These are phyloP conservation scores for Lutjanus argentimaculatus DNA, from an alignment of 2,797 vertebrate species.

Conservation along the genomic window DNA sequence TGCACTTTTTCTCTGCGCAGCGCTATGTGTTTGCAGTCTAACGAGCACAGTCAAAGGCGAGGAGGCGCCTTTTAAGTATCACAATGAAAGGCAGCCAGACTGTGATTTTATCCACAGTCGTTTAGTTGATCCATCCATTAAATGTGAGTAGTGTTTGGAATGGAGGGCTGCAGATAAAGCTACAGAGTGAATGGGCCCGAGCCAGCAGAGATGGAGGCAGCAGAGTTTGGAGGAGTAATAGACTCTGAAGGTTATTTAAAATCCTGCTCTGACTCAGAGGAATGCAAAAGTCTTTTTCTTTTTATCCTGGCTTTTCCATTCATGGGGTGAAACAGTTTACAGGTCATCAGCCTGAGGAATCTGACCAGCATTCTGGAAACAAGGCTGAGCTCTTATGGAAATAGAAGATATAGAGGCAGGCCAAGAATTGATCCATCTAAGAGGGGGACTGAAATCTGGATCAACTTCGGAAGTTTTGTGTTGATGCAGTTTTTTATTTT, in stretches of 20 bases:
- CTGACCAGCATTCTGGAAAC: constrained; percentile 43
- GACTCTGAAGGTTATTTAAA: constrained; percentile 71
- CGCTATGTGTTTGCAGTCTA: constrained; percentile 48
- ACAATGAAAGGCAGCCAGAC: constrained; percentile 55
- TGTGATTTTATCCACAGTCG: constrained; percentile 61
- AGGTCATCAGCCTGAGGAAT: constrained; percentile 46
- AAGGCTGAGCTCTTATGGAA: constrained; percentile 33
- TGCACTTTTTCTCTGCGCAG: constrained; percentile 22
- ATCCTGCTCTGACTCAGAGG: constrained; percentile 59
- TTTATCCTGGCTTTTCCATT: constrained; percentile 57
- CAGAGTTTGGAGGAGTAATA: constrained; percentile 50
- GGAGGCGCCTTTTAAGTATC: constrained; percentile 51
- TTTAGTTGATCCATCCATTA: constrained; percentile 67
- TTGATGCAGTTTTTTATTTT: constrained; percentile 17
- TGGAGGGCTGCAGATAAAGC: constrained; percentile 59
- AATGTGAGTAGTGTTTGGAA: constrained; percentile 69
- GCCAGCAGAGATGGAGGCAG: constrained; percentile 44
- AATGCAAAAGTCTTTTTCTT: constrained; percentile 55
- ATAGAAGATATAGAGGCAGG: constrained; percentile 9
- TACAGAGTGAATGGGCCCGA: constrained; percentile 41
- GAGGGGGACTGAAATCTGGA: constrained; percentile 25
- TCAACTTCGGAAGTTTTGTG: constrained; percentile 17
- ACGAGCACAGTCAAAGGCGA: constrained; percentile 49
- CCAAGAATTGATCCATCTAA: constrained; percentile 22
- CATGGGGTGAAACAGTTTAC: constrained; percentile 31